Percentiles rank a stretch among this genome's conserved stretches.
Evolutionary conservation across 2,113 vertebrate genomes (phyloP).

Genomic region (Planiliza haematocheilus): DNA sequence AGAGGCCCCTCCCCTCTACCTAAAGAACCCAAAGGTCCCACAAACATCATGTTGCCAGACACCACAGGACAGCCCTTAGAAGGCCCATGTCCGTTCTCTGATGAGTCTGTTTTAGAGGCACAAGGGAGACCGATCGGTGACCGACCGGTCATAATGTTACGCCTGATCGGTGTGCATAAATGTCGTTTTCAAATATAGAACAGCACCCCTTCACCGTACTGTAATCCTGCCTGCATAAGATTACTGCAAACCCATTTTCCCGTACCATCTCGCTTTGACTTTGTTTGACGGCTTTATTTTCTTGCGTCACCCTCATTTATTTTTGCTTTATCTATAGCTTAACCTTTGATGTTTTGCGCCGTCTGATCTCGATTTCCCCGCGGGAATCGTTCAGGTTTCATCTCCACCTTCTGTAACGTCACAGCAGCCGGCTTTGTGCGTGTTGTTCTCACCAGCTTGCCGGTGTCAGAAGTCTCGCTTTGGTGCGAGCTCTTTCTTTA

Average conservation of each 20-base stretch:
- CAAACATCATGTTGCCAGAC: no score
- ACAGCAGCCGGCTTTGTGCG: slow-evolving; percentile 34
- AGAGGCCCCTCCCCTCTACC: no score
- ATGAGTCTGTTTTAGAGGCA: no score
- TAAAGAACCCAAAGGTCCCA: no score
- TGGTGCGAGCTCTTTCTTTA: neutral
- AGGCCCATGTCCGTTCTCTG: no score
- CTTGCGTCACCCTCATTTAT: neutral
- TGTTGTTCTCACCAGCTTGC: slow-evolving; percentile 15
- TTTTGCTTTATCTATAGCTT: slow-evolving; percentile 5
- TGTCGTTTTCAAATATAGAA: no score
- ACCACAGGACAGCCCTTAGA: no score
- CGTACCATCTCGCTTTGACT: neutral
- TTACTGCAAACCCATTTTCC: neutral
- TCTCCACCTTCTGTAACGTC: slow-evolving; percentile 15
- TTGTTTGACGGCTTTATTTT: slow-evolving; percentile 6
- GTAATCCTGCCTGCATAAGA: neutral
- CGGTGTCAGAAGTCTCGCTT: slow-evolving; percentile 9
- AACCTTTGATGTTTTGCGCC: slow-evolving; percentile 16
- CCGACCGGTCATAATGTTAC: no score
- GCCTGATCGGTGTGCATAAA: no score
- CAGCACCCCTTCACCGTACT: no score
- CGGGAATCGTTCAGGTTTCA: slow-evolving; percentile 30
- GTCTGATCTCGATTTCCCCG: slow-evolving; percentile 43
- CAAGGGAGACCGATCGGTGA: no score